phyloP scores from a whole-genome alignment of 2,888 invertebrate species.

The Danaus chrysippus region DNA sequence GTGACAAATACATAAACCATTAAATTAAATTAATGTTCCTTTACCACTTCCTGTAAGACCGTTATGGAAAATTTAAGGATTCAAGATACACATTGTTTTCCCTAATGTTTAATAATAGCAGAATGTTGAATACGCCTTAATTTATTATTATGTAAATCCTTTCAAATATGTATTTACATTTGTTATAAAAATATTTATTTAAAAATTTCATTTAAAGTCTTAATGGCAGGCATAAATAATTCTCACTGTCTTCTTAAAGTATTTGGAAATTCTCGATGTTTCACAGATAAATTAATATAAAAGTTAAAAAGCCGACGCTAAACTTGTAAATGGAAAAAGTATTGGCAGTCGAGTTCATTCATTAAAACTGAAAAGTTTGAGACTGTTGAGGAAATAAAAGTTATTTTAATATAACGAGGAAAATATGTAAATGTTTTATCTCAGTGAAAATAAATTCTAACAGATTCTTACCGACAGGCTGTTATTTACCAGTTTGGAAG shows the following conservation, averaged over 20 bases:
- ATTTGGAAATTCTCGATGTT: not conserved
- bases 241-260: too few relatives aligned
- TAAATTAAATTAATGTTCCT: slow-evolving; percentile 77
- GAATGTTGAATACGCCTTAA: too few relatives aligned
- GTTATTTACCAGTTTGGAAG: slow-evolving; percentile 6
- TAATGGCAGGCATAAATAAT: too few relatives aligned
- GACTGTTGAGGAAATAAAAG: slow-evolving; percentile 43
- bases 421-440: slow-evolving; percentile 43
- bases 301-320: slow-evolving; percentile 60
- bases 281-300: slow-evolving; percentile 32
- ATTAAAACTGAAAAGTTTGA: slow-evolving; percentile 65
- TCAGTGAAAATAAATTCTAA: slow-evolving; percentile 28
- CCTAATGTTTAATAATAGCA: not conserved
- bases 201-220: too few relatives aligned
- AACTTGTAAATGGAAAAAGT: slow-evolving; percentile 73
- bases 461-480: slow-evolving; percentile 17
- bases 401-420: slow-evolving; percentile 45
- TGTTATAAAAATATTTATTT: too few relatives aligned
- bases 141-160: too few relatives aligned
- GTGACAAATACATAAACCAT: slow-evolving; percentile 80
- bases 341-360: slow-evolving; percentile 63
- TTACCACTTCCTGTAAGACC: slow-evolving; percentile 52
- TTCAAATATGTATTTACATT: too few relatives aligned
- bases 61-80: slow-evolving; percentile 39
- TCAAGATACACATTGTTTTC: slow-evolving; percentile 18